phyloP scores from a whole-genome alignment of 2,113 vertebrate species.

The Phalacrocorax brasilianus region DNA sequence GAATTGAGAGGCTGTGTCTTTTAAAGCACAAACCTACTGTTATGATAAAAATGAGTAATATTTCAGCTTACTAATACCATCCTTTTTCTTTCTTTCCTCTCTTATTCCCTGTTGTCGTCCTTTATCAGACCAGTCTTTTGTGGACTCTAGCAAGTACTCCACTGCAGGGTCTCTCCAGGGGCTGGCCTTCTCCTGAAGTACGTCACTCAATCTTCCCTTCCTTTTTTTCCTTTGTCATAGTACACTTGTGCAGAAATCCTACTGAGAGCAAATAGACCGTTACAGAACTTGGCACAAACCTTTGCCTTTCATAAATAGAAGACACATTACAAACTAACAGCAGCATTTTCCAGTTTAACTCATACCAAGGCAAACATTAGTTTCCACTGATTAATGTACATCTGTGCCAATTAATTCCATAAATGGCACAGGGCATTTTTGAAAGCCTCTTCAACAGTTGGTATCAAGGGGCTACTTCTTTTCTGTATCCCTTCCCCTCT shows the following conservation, averaged over 20 bases:
- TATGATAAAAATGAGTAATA: conserved; percentile 57
- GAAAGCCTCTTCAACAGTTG: conserved; percentile 22
- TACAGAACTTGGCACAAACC: conserved; percentile 32
- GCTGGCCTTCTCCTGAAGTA: conserved; percentile 95
- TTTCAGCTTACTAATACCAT: conserved; percentile 65
- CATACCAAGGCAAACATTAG: not conserved
- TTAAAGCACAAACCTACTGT: conserved; percentile 34
- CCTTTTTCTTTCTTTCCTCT: conserved; percentile 75
- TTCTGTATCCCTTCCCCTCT: conserved; percentile 2
- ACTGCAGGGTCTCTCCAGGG: conserved; percentile 89
- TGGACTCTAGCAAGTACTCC: conserved; percentile 93
- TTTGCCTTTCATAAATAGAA: conserved; percentile 3
- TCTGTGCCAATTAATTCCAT: conserved; percentile 23
- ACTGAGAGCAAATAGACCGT: conserved; percentile 31
- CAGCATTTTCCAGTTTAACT: conserved; percentile 28
- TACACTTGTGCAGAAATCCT: conserved; percentile 60
- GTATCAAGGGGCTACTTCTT: not conserved
- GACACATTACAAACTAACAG: conserved; percentile 19
- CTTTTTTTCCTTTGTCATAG: conserved; percentile 68
- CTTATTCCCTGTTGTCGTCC: conserved; percentile 72
- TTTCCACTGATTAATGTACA: conserved; percentile 13
- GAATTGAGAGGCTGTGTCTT: conserved; percentile 28
- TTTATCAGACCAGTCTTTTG: conserved; percentile 90
- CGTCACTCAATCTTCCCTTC: conserved; percentile 77
- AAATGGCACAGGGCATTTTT: not conserved